Conservation (phyloP, 1,140 invertebrate species). For the Drosophila lini region DNA sequence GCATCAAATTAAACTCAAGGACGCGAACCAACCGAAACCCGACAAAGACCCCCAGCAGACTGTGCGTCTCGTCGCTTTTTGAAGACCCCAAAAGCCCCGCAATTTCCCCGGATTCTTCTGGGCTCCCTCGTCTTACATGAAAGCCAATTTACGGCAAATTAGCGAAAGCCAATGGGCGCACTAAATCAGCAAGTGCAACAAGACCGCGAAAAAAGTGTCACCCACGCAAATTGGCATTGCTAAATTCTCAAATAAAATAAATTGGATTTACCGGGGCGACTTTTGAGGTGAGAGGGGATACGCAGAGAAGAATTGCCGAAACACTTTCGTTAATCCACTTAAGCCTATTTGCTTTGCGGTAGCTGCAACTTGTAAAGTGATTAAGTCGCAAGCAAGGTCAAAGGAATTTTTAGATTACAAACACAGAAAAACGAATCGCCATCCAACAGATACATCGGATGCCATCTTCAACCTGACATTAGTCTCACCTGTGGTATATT, state of each 20-base stretch:
- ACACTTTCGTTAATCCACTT: constrained; percentile 78
- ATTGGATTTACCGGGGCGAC: constrained; percentile 60
- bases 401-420: constrained; percentile 10
- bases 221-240: constrained; percentile 50
- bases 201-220: constrained; percentile 23
- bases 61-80: constrained; percentile 56
- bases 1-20: constrained; percentile 75
- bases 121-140: constrained; percentile 50
- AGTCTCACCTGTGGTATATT: constrained; percentile 12
- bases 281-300: background rate
- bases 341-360: constrained; percentile 41
- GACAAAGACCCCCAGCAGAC: constrained; percentile 77
- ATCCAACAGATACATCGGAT: background rate
- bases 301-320: constrained; percentile 23
- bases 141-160: constrained; percentile 75
- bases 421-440: background rate
- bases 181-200: constrained; percentile 60
- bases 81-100: constrained; percentile 13
- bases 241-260: constrained; percentile 70
- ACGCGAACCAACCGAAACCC: constrained; percentile 70
- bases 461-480: constrained; percentile 14
- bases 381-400: constrained; percentile 37
- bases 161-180: constrained; percentile 71
- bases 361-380: constrained; percentile 34
- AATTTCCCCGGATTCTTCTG: background rate